Base-by-base conservation (phyloP, 2,113 vertebrate genomes). In the Procavia capensis region DNA sequence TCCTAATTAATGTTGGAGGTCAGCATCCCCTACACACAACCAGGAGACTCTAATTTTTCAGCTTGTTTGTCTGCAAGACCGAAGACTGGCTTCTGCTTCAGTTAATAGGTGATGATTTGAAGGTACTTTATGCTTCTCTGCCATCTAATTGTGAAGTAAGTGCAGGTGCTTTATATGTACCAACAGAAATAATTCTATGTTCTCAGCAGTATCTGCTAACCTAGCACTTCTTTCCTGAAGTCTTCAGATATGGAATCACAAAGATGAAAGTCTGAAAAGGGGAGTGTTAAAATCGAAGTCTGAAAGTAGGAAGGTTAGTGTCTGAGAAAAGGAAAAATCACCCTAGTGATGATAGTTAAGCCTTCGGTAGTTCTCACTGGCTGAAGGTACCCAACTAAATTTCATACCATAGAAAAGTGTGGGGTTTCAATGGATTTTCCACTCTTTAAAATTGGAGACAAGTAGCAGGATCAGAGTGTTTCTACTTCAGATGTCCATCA, bases 391-490 rank as follows among this genome's bases (percentile, higher is more conserved):
- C 47, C 74, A 88, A 0, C 83, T 92, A 66, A 80, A 84, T 41
- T 63, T 72, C 64, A 85, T 47, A 79, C 4, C 1, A 1, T 17
- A 64, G 22, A 66, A 89, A 88, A 20, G 61, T 50, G 16, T 8
- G 93, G 39, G 54, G 72, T 39, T 9, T 50, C 14, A 29, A 41
- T 29, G 43, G 70, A 54, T 61, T 88, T 70, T 84, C 76, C 31
- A 22, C 61, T 87, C 64, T 76, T 87, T 92, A 70, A 80, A 82
- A 85, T 41, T 82, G 7, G 47, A 93, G 95, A 89, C 17, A 74
- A 78, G 29, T 24, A 84, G 68, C 50, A 63, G 9, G 45, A 10
- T 41, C 3, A 29, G 80, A 83, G 7, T 5, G 22, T 54, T 95
- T 87, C 85, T 78, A 2, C 34, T 79, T 82, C 36, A 57, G 41